phyloP scores from a whole-genome alignment of 2,113 vertebrate species.

The Camelus dromedarius region DNA sequence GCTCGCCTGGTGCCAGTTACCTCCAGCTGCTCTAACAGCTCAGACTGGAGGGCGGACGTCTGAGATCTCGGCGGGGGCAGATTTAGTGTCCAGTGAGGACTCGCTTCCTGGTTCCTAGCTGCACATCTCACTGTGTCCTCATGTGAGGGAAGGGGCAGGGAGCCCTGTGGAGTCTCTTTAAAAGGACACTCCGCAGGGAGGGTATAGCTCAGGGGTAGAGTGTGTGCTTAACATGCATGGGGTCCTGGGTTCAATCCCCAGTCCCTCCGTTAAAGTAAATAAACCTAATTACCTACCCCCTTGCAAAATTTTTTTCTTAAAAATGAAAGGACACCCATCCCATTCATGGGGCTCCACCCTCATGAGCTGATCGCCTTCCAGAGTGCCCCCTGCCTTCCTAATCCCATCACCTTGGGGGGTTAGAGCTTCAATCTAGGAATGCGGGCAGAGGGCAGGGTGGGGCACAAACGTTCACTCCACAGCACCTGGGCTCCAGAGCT shows the following conservation, averaged over 20 bases:
- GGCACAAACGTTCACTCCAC: accelerated
- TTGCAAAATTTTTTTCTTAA: no score
- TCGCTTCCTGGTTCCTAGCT: no score
- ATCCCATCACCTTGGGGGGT: not conserved
- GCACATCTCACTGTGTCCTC: no score
- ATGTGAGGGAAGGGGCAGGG: accelerated
- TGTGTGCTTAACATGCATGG: no score
- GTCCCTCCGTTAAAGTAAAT: no score
- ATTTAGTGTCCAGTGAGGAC: accelerated
- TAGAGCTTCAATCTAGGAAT: no score
- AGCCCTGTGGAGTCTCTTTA: not conserved
- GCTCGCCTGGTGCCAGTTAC: accelerated
- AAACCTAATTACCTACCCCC: no score
- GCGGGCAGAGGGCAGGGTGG: no score
- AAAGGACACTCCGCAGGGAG: no score
- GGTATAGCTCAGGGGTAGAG: no score
- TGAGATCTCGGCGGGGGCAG: accelerated
- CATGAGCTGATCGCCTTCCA: not conserved
- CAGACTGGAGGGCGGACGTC: not conserved
- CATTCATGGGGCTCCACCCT: not conserved
- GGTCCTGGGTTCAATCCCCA: no score
- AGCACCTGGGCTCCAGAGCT: no score
- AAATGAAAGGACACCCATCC: not conserved
- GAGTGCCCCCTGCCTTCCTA: not conserved
- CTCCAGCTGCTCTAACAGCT: not conserved